Base-by-base conservation (phyloP, 2,888 invertebrate species). In the Acanthosepion esculentum region DNA sequence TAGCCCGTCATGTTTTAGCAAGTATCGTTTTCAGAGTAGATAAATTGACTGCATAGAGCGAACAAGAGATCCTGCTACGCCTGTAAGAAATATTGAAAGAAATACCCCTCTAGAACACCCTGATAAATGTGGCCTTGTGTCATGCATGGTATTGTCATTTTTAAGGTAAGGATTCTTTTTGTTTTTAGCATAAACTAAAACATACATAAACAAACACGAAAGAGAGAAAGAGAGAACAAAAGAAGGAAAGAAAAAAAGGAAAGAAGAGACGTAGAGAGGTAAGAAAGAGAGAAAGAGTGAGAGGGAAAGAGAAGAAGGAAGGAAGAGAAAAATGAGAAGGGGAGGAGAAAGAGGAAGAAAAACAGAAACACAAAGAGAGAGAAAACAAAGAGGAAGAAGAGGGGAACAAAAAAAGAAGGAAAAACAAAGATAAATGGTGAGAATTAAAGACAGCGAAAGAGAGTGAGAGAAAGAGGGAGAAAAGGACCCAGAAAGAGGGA, bases 151-250 rank as follows among this genome's bases (percentile, higher is more conserved):
- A 2, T 41, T 41, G 1, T 41, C 2, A 41, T 41, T 41, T 41
- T 41, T 41, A 41, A 41, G 2, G 0, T 2, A 41, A 41, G 41
- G 41, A 41, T 41, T 41, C 41, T 41, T 41, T 41, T 41, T 41
- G 41, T 41, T 41, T 41, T 3, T 2, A 41, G 41, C 41, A 41
- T 41, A 41, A 41, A 41, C 41, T 41, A n/a, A n/a, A n/a, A n/a
- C n/a, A n/a, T n/a, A n/a, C n/a, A n/a, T n/a, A 41, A 41, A 41
- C 41, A 41, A 41, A 41, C 1, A 41, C 41, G 41, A 41, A 41
- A 91, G 91, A 91, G 94, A 92, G 78, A 94, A 59, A 93, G 93
- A 94, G 93, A 94, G 93, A 94, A 92, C 93, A 91, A 93, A 55
- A 92, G 94, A n/a, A n/a, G n/a, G n/a, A n/a, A n/a, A n/a, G n/a